Percentiles rank a stretch among this genome's conserved stretches.
phyloP scores from a whole-genome alignment of 1,140 invertebrate genomes.

The Diorhabda carinulata region DNA sequence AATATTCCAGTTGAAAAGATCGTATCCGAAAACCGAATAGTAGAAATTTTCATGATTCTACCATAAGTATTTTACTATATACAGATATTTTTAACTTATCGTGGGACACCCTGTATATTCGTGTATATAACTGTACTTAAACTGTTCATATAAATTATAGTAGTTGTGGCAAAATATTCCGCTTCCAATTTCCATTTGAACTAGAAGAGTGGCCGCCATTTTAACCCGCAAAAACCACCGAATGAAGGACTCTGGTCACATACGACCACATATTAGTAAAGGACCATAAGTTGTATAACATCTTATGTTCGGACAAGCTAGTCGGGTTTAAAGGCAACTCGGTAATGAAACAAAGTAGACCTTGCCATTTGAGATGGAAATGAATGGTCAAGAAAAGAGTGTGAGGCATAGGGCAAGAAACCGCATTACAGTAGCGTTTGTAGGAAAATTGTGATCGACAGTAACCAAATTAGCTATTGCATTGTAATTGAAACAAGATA shows the following conservation, averaged over 20 bases:
- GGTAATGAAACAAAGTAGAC: slow-evolving; percentile 16
- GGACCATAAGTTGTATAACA: slow-evolving; percentile 17
- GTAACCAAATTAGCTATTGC: too few relatives aligned
- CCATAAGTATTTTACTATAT: too few relatives aligned
- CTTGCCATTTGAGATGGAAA: slow-evolving; percentile 28
- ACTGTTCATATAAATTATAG: not conserved
- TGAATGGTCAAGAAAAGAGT: slow-evolving; percentile 10
- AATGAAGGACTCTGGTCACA: slow-evolving; percentile 12
- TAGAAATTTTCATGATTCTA: too few relatives aligned
- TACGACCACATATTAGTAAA: slow-evolving; percentile 6
- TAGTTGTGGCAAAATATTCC: not conserved
- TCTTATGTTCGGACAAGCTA: slow-evolving; percentile 25
- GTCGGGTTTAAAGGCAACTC: slow-evolving; percentile 18
- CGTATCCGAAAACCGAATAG: too few relatives aligned
- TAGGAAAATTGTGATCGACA: too few relatives aligned
- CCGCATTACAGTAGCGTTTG: too few relatives aligned
- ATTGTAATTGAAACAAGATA: too few relatives aligned
- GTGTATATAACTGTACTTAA: not conserved
- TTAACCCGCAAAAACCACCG: slow-evolving; percentile 4
- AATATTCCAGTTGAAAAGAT: too few relatives aligned
- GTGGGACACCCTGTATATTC: too few relatives aligned
- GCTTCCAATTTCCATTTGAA: not conserved
- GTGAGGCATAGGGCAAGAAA: not conserved
- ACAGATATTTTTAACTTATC: too few relatives aligned
- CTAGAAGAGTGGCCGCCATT: slow-evolving; percentile 6